These are phyloP conservation scores for Poeciliopsis turneri DNA, from an alignment of 2,797 vertebrate genomes.

Conservation along the genomic window DNA sequence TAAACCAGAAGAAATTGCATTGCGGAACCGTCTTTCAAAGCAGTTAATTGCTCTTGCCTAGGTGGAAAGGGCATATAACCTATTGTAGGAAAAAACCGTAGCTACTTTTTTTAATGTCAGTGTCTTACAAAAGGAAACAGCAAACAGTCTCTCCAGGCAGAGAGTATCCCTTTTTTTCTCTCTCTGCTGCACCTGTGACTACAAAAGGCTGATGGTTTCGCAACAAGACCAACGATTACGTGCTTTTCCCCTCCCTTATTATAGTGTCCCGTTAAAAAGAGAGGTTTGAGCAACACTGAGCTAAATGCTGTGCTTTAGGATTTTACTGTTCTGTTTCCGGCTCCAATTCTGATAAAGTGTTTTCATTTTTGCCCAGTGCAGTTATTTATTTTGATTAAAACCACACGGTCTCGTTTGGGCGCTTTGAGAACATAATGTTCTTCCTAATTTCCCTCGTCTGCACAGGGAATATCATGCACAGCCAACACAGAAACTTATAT, in stretches of 20 bases:
- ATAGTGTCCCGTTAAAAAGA: conserved; percentile 6
- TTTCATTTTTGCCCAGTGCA: conserved; percentile 37
- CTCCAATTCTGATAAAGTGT: conserved; percentile 30
- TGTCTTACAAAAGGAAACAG: conserved; percentile 40
- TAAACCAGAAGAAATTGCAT: background rate
- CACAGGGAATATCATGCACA: conserved; percentile 20
- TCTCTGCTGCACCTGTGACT: conserved; percentile 57
- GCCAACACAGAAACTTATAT: conserved; percentile 37
- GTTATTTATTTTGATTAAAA: conserved; percentile 54
- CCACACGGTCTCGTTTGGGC: conserved; percentile 20
- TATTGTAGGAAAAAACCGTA: conserved; percentile 14
- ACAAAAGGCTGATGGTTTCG: conserved; percentile 44
- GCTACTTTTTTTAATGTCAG: conserved; percentile 24
- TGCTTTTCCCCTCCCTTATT: conserved; percentile 29
- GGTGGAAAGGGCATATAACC: background rate
- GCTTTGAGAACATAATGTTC: conserved; percentile 31
- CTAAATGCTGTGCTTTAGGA: conserved; percentile 33
- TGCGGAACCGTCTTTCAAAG: background rate
- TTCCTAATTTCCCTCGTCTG: conserved; percentile 28
- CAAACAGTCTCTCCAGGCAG: conserved; percentile 21
- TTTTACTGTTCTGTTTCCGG: conserved; percentile 19
- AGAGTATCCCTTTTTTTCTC: conserved; percentile 41
- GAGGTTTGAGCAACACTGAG: conserved; percentile 43
- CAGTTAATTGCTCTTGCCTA: background rate
- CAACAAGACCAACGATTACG: conserved; percentile 47